phyloP scores from a whole-genome alignment of 2,113 vertebrate species.

The Bubo scandiacus region DNA sequence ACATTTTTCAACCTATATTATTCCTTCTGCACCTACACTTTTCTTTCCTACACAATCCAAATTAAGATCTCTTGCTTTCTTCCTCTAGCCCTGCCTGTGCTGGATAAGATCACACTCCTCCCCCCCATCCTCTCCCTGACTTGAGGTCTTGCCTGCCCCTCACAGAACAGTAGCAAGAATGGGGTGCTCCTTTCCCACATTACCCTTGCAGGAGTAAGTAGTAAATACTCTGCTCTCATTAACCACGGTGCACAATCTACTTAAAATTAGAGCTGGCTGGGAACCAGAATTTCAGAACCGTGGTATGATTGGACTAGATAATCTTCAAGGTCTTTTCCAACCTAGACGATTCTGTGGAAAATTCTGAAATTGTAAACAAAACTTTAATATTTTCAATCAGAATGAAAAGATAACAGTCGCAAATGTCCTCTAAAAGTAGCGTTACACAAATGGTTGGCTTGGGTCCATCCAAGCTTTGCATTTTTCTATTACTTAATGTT shows the following conservation, averaged over 20 bases:
- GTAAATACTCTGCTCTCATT: neutral
- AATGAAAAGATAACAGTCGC: neutral
- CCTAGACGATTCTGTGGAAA: neutral
- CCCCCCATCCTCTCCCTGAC: neutral
- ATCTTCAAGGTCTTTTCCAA: no score
- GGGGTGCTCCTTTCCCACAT: neutral
- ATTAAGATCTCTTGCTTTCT: neutral
- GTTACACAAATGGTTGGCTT: neutral
- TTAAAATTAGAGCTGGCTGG: neutral
- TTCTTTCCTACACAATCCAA: neutral
- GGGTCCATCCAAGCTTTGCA: neutral
- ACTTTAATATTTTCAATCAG: neutral
- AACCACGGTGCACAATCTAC: neutral
- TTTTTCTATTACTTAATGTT: neutral
- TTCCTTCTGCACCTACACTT: neutral
- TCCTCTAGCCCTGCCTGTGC: neutral
- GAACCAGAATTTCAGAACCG: neutral
- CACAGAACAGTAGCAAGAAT: neutral
- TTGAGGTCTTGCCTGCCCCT: neutral
- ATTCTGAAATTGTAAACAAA: slow-evolving; percentile 14
- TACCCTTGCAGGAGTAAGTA: neutral
- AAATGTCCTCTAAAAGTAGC: neutral
- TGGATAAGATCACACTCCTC: neutral
- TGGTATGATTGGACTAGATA: neutral
- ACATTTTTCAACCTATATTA: neutral